Evolutionary conservation across 2,113 vertebrate species (phyloP), one percentile per base, ranked within the genome.

Genomic region (Ageneiosus marmoratus): DNA sequence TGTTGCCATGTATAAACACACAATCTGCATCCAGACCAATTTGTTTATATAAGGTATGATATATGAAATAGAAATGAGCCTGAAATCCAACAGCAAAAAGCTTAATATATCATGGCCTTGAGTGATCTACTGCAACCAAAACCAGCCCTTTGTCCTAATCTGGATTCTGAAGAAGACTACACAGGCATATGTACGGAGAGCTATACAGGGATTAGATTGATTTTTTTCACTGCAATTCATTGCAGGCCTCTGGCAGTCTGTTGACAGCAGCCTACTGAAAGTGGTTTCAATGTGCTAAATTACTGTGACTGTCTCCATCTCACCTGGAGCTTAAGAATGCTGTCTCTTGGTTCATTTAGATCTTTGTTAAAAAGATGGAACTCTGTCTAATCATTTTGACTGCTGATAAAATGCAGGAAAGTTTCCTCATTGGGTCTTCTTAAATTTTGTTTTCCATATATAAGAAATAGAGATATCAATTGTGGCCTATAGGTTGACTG

Each of bases 281-380:
- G 11, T 70, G 24, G 53, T 56, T 81, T 27, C 53, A 48, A 16
- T 62, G 44, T 51, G 56, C 27, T 75, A 70, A 82, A 82, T 75
- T 82, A 75, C 80, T 82, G 55, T 37, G 80, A 9, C 56, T 75
- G 55, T 82, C 70, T 82, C 55, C 70, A 37, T 72, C 44, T 75
- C 62, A 48, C 80, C 55, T 58, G n/a, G 16, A 60, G 67, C 67
- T 73, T 53, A 74, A 34, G 27, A 82, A 74, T 74, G 55, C 20
- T 32, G 27, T 27, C 16, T 50, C n/a, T 74, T 22, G n/a, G 5
- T 46, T 82, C 18, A 32, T 82, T 82, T 60, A n/a, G 73, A 58
- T 9, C 6, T 60, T 81, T 73, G 37, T 70, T 13, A 70, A 81
- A 73, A 48, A 73, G 1, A 27, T 16, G 6, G 27, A 41, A 46